Evolutionary conservation across 2,888 invertebrate genomes (phyloP), one percentile per base, ranked within the genome.

Genomic region (Plagiodera versicolora): DNA sequence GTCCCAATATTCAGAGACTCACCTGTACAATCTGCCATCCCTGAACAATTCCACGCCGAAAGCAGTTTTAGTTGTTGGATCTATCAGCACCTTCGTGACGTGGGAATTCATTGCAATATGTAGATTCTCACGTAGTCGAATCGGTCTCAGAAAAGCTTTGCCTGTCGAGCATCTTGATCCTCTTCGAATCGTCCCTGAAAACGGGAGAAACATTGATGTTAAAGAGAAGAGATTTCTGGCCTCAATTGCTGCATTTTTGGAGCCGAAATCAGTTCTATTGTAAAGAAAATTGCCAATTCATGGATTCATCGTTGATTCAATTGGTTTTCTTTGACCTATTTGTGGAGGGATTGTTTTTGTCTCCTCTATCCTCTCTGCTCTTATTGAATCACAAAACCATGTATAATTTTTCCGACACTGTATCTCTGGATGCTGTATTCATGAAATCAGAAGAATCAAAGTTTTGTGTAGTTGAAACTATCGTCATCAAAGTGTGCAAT

Each of bases 161-260:
- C 92, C 89, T 0, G 94, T 92, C 4, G 94, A 94, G 75, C 95
- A 95, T 0, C 95, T 85, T 32, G 92, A 89, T 0, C 95, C 95
- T 16, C 89, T 83, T 58, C 92, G 79, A 0, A 88, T 82, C 0
- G 92, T 91, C 0, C 92, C 92, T 67, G 14, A 6, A 16, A 57
- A 49, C 66, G n/a, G n/a, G n/a, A n/a, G n/a, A 67, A 1, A 5
- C 44, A 46, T 39, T 39, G 39, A 14, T 6, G 24, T 24, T 24
- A 3, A 24, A 6, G 6, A 24, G 24, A 24, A 4, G 16, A 8
- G 9, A 10, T 39, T 4, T 39, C 16, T 6, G n/a, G n/a, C 2
- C 2, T 6, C 16, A 4, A 6, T 8, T n/a, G 2, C 16, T 39
- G n/a, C 39, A 8, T 14, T 6, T 14, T 39, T 14, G n/a, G 2